Conservation (phyloP, 1,140 invertebrate genomes). For the Cryptotermes secundus region DNA sequence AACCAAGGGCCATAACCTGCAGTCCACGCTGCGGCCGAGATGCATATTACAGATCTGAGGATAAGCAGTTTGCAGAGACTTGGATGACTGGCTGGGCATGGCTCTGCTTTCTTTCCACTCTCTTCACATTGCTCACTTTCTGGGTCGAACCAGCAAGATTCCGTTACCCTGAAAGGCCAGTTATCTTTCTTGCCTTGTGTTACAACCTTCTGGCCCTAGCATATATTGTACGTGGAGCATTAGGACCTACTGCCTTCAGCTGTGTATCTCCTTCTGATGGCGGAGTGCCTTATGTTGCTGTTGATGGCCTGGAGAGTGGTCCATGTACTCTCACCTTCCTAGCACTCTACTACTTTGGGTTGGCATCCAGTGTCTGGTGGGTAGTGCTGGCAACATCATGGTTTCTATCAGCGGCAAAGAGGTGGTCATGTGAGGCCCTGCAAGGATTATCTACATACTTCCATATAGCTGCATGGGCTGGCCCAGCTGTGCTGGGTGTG, state of each 20-base stretch:
- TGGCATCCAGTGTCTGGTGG: conserved; percentile 81
- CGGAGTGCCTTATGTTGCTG: conserved; percentile 54
- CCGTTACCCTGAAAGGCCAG: conserved; percentile 76
- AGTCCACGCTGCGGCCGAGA: conserved; percentile 66
- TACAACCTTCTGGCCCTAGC: conserved; percentile 75
- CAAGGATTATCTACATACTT: conserved; percentile 79
- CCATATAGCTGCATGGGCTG: conserved; percentile 81
- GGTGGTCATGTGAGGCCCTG: conserved; percentile 87
- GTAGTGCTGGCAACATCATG: conserved; percentile 79
- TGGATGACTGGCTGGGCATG: conserved; percentile 85
- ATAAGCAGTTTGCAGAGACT: conserved; percentile 73
- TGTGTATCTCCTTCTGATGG: conserved; percentile 56
- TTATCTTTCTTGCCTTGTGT: conserved; percentile 84
- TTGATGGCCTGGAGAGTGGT: conserved; percentile 72
- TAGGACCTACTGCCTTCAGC: conserved; percentile 61
- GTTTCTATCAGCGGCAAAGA: conserved; percentile 81
- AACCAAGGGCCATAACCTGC: conserved; percentile 47
- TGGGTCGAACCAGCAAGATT: conserved; percentile 67
- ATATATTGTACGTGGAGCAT: conserved; percentile 66
- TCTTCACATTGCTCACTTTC: conserved; percentile 85
- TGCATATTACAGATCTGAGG: conserved; percentile 68
- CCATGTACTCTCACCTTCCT: conserved; percentile 84
- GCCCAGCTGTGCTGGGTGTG: conserved; percentile 77
- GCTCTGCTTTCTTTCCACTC: conserved; percentile 80
- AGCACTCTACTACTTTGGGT: conserved; percentile 75